Base-by-base conservation (phyloP, 2,797 vertebrate species). In the Pantherophis vulpinus region DNA sequence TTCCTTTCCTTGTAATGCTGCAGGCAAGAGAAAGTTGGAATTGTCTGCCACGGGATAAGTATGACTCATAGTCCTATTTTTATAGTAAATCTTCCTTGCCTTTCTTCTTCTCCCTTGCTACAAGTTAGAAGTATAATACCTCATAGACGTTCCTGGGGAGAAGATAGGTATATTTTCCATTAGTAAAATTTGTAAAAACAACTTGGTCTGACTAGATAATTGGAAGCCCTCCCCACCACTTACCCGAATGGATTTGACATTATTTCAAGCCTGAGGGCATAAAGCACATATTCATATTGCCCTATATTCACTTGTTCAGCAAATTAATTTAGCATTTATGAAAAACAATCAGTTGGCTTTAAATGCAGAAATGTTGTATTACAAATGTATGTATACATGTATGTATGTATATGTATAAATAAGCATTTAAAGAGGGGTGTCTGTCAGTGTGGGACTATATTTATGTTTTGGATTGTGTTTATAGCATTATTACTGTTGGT, bases 31-130 rank as follows among this genome's bases (percentile, higher is more conserved):
- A 93, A 66, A 95, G 93, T 70, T 93, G 93, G 87, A 93, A 91
- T 93, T 95, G 93, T 79, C 94, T 93, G 56, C 90, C 94, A 55
- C 94, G 87, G 86, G 79, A 94, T 93, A 93, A 94, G 51, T 54
- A 83, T 92, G 90, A 92, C 89, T 94, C 93, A 55, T 4, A 96
- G 93, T 87, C 16, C 4, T 74, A 86, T 92, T 90, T 90, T 95
- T 37, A 88, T 93, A 94, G 88, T 42, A 93, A 92, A 96, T 95
- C 0, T 32, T 95, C 42, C n/a, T 95, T 95, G 94, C 92, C 58
- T 93, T 95, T 95, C 95, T 93, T 93, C 92, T 93, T 93, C 92
- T 95, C 90, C 66, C 47, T 89, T 93, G 59, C 54, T 93, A 90
- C 18, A 4, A 88, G 93, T 95, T 89, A 93, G 63, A 93, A 92